These are phyloP conservation scores for Erebia ligea DNA, from an alignment of 2,888 invertebrate genomes.

Conservation along the genomic window DNA sequence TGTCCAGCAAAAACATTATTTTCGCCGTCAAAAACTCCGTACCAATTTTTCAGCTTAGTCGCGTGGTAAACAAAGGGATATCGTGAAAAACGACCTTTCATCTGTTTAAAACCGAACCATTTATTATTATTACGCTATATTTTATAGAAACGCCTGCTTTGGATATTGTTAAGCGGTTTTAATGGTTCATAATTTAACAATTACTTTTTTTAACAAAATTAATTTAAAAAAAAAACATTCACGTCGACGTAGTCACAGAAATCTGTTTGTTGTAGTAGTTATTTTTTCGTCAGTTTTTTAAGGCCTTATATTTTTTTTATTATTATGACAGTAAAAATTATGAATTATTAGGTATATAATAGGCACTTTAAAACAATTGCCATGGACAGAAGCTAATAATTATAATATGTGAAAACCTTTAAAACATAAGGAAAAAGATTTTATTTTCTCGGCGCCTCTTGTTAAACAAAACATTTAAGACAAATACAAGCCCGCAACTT, in stretches of 20 bases:
- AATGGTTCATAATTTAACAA: conserved; percentile 22
- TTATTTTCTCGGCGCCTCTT: not conserved
- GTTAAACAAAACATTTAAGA: not conserved
- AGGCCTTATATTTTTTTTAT: too few relatives aligned
- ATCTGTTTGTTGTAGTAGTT: too few relatives aligned
- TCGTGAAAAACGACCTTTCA: conserved; percentile 47
- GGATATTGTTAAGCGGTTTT: conserved; percentile 24
- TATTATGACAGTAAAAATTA: too few relatives aligned
- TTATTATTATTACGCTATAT: conserved; percentile 44
- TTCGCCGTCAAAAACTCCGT: conserved; percentile 40
- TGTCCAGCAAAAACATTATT: conserved; percentile 32
- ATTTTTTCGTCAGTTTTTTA: too few relatives aligned
- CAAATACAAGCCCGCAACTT: not conserved
- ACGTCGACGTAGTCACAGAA: too few relatives aligned
- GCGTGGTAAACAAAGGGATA: conserved; percentile 46
- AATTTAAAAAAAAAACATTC: not conserved
- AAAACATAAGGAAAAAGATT: too few relatives aligned
- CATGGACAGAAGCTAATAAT: too few relatives aligned
- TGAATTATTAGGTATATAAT: too few relatives aligned
- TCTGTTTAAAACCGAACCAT: conserved; percentile 46
- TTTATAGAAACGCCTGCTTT: conserved; percentile 31
- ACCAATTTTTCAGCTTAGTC: conserved; percentile 45
- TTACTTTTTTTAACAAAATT: conserved; percentile 5
- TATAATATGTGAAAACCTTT: too few relatives aligned
- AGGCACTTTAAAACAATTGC: too few relatives aligned